Percentiles rank a stretch among this genome's conserved stretches.
Conservation (phyloP, 2,888 invertebrate species). For the Lasioglossum zephyrum region DNA sequence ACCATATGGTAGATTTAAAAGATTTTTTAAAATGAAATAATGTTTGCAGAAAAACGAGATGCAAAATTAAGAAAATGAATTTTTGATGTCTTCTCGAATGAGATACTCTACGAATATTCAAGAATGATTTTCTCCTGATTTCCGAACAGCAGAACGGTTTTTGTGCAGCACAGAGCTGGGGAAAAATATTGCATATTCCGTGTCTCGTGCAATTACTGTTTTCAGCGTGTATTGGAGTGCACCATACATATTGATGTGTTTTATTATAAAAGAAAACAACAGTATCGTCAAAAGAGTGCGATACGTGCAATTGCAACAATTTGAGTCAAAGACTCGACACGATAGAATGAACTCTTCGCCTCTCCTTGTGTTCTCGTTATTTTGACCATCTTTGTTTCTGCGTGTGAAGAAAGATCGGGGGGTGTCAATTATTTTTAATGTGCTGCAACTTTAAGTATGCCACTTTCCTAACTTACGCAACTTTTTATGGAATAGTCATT, state of each 20-base stretch:
- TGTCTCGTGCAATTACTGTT: conserved; percentile 14
- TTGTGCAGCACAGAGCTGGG: neutral
- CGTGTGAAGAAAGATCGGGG: too few relatives aligned
- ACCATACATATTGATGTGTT: conserved; percentile 13
- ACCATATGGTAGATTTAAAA: too few relatives aligned
- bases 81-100: too few relatives aligned
- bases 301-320: neutral
- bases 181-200: conserved; percentile 1
- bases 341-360: neutral
- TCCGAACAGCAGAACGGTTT: neutral
- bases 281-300: neutral
- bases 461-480: neutral
- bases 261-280: conserved; percentile 16
- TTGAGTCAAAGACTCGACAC: neutral
- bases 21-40: too few relatives aligned
- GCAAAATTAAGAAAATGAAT: too few relatives aligned
- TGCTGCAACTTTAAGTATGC: neutral
- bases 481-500: neutral
- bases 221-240: neutral
- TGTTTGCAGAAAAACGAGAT: too few relatives aligned
- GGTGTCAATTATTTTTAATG: neutral
- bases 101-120: too few relatives aligned
- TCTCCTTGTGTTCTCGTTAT: neutral
- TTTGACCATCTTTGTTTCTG: neutral
- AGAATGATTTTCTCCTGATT: neutral